Percentiles rank a stretch among this genome's conserved stretches.
These are phyloP conservation scores for Poecilia picta DNA, from an alignment of 2,797 vertebrate genomes.

Conservation along the genomic window DNA sequence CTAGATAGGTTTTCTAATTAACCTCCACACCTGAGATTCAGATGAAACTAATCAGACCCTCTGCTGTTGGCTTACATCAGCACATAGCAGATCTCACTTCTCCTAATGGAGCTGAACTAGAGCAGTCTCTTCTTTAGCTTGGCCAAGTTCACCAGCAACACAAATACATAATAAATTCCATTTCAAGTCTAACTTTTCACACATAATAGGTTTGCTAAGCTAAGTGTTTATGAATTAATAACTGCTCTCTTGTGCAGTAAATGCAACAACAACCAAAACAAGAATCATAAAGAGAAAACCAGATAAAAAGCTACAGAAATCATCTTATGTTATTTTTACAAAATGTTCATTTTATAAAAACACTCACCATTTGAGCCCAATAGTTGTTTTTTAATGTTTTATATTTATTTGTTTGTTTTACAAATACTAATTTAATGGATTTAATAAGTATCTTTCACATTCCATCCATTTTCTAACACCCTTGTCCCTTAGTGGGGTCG, in stretches of 20 bases:
- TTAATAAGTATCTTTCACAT: background rate
- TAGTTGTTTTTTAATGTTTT: background rate
- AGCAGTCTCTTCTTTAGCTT: background rate
- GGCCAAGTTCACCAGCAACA: background rate
- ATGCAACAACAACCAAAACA: background rate
- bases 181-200: background rate
- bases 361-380: background rate
- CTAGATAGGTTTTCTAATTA: constrained; percentile 97
- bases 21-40: constrained; percentile 77
- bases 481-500: too few relatives aligned
- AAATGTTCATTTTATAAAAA: background rate
- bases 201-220: background rate
- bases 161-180: background rate
- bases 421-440: background rate
- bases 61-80: constrained; percentile 40
- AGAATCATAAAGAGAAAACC: background rate
- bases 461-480: background rate
- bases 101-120: background rate
- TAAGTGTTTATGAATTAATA: background rate
- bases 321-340: background rate
- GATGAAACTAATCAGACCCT: constrained; percentile 77
- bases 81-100: constrained; percentile 29
- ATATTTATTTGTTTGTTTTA: background rate
- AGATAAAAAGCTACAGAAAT: background rate
- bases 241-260: background rate